A percentile compares a stretch with the other conserved stretches of the same genome.
phyloP scores from a whole-genome alignment of 1,140 invertebrate genomes.

The Ruditapes philippinarum region DNA sequence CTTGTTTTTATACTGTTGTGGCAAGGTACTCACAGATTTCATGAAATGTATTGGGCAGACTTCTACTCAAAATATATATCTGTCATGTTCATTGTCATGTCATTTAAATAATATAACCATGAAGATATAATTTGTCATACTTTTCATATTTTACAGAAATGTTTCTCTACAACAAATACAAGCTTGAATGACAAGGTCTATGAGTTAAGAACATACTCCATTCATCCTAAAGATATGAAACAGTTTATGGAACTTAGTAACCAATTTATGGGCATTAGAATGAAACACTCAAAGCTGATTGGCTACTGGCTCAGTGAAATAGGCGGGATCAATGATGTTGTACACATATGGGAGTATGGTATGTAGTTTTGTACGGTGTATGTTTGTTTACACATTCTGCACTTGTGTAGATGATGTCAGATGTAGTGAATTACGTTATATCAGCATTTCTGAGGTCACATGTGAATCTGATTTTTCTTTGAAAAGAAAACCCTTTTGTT shows the following conservation, averaged over 20 bases:
- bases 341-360: constrained; percentile 87
- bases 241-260: constrained; percentile 81
- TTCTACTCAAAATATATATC: no score
- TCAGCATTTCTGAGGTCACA: no score
- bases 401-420: no score
- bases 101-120: no score
- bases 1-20: no score
- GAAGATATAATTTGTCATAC: background rate
- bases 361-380: constrained; percentile 58
- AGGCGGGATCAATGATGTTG: constrained; percentile 85
- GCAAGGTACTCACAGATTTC: no score
- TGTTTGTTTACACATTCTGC: no score
- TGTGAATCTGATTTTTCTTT: no score
- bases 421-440: no score
- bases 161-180: background rate
- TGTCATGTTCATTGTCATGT: no score
- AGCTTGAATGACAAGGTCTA: constrained; percentile 74
- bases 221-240: constrained; percentile 78
- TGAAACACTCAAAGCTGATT: constrained; percentile 81
- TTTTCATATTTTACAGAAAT: constrained; percentile 10
- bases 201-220: constrained; percentile 81
- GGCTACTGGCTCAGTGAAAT: constrained; percentile 86
- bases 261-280: constrained; percentile 83
- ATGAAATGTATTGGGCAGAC: no score
- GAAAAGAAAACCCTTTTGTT: no score